Evolutionary conservation across 2,113 vertebrate genomes (phyloP), one percentile per base, ranked within the genome.

Genomic region (Pterocles burchelli): DNA sequence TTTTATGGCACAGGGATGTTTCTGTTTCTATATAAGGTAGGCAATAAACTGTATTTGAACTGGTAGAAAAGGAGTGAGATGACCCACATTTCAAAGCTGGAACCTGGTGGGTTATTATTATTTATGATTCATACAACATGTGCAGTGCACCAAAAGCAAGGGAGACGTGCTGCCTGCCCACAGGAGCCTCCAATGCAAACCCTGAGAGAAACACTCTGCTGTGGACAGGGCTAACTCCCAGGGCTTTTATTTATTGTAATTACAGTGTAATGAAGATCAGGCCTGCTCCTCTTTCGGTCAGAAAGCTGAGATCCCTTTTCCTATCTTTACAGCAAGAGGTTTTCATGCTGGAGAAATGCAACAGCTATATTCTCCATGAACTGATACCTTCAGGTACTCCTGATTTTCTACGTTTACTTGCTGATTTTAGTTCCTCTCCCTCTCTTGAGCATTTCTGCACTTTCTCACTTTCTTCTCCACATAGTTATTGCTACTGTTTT

Each of bases 71-170:
- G 55, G 51, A 87, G 34, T 67, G 87, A 91, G 88, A 94, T 80
- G 90, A 94, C 94, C 95, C 91, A 96, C n/a, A 94, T 95, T 94
- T 97, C 89, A 94, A 96, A 94, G 91, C 74, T 79, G 61, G 81
- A 95, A 90, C 54, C 71, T 71, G 46, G 85, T 93, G 65, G 36
- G 85, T 97, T 95, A 91, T 94, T 94, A 93, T 81, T 95, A 93
- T 95, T 95, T 94, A 89, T 84, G 92, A 96, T 92, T 94, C 91
- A 80, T 61, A 92, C 77, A 76, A 70, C 61, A 86, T 54, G 54
- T 86, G 88, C 90, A 95, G 88, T 90, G 89, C 86, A 93, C 76
- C 93, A 88, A 92, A 92, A 89, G 66, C 86, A 85, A 87, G 28
- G 52, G 55, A 90, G 43, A 59, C 0, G 0, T 81, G 82, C 6